Evolutionary conservation across 2,888 invertebrate genomes (phyloP).

Genomic region (Oscheius sp.): DNA sequence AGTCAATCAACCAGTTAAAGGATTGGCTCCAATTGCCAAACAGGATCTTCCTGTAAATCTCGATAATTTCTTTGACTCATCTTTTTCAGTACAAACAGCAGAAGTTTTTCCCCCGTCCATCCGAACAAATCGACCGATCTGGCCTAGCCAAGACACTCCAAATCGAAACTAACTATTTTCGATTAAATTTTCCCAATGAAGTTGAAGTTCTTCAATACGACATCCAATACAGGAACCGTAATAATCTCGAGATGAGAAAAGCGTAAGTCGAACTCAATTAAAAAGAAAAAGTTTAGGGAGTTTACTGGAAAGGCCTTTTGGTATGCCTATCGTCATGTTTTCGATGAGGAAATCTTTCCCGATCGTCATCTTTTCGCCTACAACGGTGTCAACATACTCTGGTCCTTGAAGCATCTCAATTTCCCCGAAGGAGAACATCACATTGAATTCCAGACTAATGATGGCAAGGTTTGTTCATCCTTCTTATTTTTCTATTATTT

Average conservation of each 20-base stretch:
- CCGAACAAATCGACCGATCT: neutral
- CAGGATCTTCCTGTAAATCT: neutral
- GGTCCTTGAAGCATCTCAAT: neutral
- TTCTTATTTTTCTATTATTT: neutral
- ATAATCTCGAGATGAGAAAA: constrained; percentile 1
- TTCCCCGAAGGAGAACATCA: neutral
- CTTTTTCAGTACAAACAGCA: constrained; percentile 19
- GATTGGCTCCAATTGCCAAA: constrained; percentile 7
- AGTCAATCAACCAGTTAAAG: neutral
- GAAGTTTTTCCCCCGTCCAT: constrained; percentile 10
- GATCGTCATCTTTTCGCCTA: neutral
- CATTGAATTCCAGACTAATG: neutral
- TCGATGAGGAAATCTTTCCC: constrained; percentile 7
- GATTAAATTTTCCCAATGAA: neutral
- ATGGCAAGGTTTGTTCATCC: neutral
- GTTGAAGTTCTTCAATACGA: constrained; percentile 17
- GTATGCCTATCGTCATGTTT: neutral
- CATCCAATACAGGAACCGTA: constrained; percentile 17
- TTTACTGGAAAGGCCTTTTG: constrained; percentile 19
- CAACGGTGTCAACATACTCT: constrained; percentile 35
- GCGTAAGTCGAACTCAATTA: neutral
- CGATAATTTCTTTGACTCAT: neutral
- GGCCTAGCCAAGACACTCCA: constrained; percentile 6
- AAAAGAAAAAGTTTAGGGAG: neutral
- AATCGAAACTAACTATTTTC: constrained; percentile 33